Conservation (phyloP, 2,797 vertebrate species). For the Manis crassicaudata region DNA sequence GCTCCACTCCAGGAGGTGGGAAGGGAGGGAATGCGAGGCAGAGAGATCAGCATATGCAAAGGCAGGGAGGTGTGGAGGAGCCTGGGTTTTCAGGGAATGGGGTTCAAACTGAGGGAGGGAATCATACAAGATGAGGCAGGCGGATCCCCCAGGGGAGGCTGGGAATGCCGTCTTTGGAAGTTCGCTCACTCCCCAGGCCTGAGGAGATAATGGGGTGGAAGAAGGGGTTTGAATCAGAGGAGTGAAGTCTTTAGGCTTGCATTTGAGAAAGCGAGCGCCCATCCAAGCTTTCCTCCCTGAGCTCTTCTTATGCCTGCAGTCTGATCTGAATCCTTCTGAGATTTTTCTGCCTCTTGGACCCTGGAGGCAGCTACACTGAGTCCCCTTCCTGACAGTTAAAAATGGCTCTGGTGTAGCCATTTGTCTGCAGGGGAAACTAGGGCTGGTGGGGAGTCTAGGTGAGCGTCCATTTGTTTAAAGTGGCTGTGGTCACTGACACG, state of each 20-base stretch:
- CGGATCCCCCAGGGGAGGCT: rapidly evolving
- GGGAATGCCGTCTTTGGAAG: too few relatives aligned
- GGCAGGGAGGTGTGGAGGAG: neutral
- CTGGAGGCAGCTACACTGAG: rapidly evolving
- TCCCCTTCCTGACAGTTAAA: neutral
- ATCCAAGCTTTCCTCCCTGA: rapidly evolving
- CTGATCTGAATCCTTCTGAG: neutral
- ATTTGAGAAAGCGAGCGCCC: neutral
- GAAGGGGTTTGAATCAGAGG: neutral
- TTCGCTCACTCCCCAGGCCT: too few relatives aligned
- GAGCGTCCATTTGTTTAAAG: neutral
- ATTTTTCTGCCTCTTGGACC: neutral
- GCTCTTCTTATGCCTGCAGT: neutral
- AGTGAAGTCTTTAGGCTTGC: neutral
- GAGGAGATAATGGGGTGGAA: neutral
- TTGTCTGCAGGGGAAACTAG: neutral
- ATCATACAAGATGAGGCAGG: too few relatives aligned
- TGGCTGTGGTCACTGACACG: neutral
- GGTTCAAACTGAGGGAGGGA: neutral
- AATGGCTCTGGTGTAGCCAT: neutral
- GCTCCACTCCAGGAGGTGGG: rapidly evolving
- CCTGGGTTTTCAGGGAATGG: neutral
- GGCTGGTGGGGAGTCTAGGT: neutral
- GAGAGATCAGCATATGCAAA: neutral
- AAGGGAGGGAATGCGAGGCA: rapidly evolving